These are phyloP conservation scores for Dascillus cervinus DNA, from an alignment of 2,888 invertebrate genomes.

Conservation along the genomic window DNA sequence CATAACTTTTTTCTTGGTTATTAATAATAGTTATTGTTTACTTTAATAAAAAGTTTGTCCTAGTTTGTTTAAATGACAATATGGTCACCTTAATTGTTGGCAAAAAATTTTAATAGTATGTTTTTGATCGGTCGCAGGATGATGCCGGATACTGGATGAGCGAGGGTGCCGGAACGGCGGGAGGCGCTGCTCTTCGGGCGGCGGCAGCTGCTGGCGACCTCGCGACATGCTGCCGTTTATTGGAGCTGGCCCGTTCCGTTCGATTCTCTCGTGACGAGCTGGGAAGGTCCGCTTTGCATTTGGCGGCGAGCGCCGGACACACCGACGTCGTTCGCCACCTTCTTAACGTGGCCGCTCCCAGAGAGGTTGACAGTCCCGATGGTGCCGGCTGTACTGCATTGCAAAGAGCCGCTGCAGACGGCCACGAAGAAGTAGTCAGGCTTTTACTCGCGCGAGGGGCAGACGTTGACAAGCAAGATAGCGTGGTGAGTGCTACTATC, in stretches of 20 bases:
- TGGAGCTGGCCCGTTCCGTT: slow-evolving; percentile 33
- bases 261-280: slow-evolving; percentile 39
- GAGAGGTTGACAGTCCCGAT: slow-evolving; percentile 45
- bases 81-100: no score
- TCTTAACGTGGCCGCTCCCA: slow-evolving; percentile 40
- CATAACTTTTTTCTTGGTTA: no score
- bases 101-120: not conserved
- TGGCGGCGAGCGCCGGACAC: slow-evolving; percentile 39
- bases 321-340: slow-evolving; percentile 34
- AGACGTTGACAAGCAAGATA: slow-evolving; percentile 65
- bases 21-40: no score
- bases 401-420: slow-evolving; percentile 76
- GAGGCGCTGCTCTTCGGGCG: slow-evolving; percentile 35
- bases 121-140: slow-evolving; percentile 24
- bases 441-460: slow-evolving; percentile 61
- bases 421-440: slow-evolving; percentile 66
- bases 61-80: no score
- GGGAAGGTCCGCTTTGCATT: slow-evolving; percentile 38
- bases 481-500: slow-evolving; percentile 59
- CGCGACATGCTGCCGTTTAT: slow-evolving; percentile 31
- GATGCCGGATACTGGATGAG: slow-evolving; percentile 40
- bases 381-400: slow-evolving; percentile 64
- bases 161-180: slow-evolving; percentile 21
- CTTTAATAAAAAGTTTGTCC: no score
- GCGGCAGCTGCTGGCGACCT: slow-evolving; percentile 39